These are phyloP conservation scores for Acanthurus lineatus DNA, from an alignment of 2,797 vertebrate genomes.

Conservation along the genomic window DNA sequence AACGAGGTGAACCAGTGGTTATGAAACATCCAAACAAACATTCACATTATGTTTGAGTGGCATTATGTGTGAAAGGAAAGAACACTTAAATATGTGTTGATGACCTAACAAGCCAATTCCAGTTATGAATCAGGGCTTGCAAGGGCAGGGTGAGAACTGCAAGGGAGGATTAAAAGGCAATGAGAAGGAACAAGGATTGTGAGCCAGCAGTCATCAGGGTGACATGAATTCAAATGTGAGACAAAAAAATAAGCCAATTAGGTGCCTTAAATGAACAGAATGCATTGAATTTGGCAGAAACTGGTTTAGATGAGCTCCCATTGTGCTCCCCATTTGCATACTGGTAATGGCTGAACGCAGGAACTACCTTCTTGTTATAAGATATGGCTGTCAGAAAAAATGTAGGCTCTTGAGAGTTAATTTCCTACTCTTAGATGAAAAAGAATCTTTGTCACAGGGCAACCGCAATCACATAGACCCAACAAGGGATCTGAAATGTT, in stretches of 20 bases:
- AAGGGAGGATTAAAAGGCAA: too few species aligned
- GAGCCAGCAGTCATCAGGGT: not conserved
- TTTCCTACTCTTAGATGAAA: not conserved
- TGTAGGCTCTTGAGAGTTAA: not conserved
- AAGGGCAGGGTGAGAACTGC: not conserved
- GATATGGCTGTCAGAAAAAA: not conserved
- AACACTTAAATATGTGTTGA: not conserved
- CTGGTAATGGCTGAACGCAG: constrained; percentile 2
- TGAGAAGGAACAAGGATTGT: not conserved
- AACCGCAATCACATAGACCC: constrained; percentile 21
- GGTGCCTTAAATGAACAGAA: too few species aligned
- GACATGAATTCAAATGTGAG: not conserved
- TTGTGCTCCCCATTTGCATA: not conserved
- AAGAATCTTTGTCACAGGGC: too few species aligned
- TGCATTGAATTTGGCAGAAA: too few species aligned
- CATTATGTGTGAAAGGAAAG: too few species aligned
- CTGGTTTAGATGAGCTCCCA: too few species aligned
- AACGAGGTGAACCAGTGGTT: constrained; percentile 23
- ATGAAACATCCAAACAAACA: not conserved
- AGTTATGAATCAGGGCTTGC: too few species aligned
- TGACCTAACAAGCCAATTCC: too few species aligned
- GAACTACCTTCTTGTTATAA: constrained; percentile 5
- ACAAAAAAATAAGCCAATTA: too few species aligned
- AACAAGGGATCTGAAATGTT: constrained; percentile 36
- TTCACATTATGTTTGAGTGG: too few species aligned